Evolutionary conservation across 2,113 vertebrate genomes (phyloP), one percentile per base, ranked within the genome.

Genomic region (Phaethon lepturus): DNA sequence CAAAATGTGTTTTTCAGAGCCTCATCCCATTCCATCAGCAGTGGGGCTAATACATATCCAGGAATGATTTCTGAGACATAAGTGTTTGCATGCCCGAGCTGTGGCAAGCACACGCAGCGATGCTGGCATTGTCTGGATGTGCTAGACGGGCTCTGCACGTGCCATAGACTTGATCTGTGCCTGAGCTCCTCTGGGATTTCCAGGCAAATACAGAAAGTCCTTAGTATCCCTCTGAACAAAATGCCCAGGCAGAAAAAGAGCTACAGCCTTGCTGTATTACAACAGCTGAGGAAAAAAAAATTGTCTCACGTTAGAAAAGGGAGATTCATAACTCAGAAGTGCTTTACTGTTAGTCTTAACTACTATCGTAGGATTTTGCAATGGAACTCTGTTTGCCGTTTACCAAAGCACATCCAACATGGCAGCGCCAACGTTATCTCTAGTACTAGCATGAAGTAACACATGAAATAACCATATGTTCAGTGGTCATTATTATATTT

Each of bases 41-140:
- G n/a, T 20, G 14, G 6, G 7, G n/a, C 38, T 38, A 31, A 56
- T 35, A n/a, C 3, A 71, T 13, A 55, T 7, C 50, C 52, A 58
- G 29, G 19, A 53, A 9, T 55, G 24, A 8, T 29, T 67, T 23
- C 42, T 47, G 40, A 24, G 40, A 56, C 45, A 28, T 22, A n/a
- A n/a, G 20, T 0, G 16, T 62, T 52, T 29, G 40, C 53, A 12
- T 7, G 59, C 28, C 68, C 45, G 45, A 91, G 59, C 53, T 47
- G 26, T 0, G 13, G n/a, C 0, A 3, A 84, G 42, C 42, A 10
- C 0, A 10, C 1, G 25, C 62, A 62, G 55, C 0, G 0, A 31
- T 17, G 26, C 69, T 59, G 31, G 49, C 25, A 0, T 24, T 53
- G 55, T 14, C 76, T 67, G 59, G 38, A 53, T 77, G 55, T 15